phyloP scores from a whole-genome alignment of 1,140 invertebrate genomes.

The Eciton burchellii region DNA sequence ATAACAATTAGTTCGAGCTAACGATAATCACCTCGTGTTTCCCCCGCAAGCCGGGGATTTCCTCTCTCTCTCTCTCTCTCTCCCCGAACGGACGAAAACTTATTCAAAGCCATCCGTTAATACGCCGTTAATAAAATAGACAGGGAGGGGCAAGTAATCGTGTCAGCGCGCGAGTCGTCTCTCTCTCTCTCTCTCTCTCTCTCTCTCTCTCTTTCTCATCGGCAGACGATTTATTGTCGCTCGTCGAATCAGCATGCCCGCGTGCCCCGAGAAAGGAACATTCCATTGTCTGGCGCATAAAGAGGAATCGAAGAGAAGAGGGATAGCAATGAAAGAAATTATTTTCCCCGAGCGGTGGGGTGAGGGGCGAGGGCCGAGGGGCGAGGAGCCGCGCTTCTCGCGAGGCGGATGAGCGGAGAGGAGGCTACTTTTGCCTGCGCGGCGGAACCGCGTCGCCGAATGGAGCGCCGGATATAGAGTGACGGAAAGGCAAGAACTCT shows the following conservation, averaged over 20 bases:
- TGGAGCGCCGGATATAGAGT: slow-evolving; percentile 70
- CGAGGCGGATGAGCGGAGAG: slow-evolving; percentile 36
- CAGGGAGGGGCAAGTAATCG: slow-evolving; percentile 14
- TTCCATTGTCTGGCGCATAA: slow-evolving; percentile 58
- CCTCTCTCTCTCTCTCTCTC: too few relatives aligned
- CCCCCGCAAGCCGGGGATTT: too few relatives aligned
- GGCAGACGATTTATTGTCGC: slow-evolving; percentile 64
- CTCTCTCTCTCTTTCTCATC: too few relatives aligned
- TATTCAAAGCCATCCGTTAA: neutral
- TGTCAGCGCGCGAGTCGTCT: slow-evolving; percentile 26
- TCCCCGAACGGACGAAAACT: neutral
- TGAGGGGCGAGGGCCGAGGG: slow-evolving; percentile 31
- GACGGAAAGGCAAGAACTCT: slow-evolving; percentile 70
- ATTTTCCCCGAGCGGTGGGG: slow-evolving; percentile 41
- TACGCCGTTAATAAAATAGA: neutral
- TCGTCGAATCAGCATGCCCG: slow-evolving; percentile 27
- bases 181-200: too few relatives aligned
- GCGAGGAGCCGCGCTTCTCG: slow-evolving; percentile 14
- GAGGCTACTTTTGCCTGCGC: slow-evolving; percentile 64
- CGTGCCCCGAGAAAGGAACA: slow-evolving; percentile 50
- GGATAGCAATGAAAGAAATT: slow-evolving; percentile 65
- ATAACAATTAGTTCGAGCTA: too few relatives aligned
- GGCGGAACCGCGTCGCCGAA: slow-evolving; percentile 67
- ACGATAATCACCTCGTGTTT: neutral
- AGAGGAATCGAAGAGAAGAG: slow-evolving; percentile 55